These are phyloP conservation scores for Muraenolepis orangiensis DNA, from an alignment of 2,797 vertebrate genomes.

Conservation along the genomic window DNA sequence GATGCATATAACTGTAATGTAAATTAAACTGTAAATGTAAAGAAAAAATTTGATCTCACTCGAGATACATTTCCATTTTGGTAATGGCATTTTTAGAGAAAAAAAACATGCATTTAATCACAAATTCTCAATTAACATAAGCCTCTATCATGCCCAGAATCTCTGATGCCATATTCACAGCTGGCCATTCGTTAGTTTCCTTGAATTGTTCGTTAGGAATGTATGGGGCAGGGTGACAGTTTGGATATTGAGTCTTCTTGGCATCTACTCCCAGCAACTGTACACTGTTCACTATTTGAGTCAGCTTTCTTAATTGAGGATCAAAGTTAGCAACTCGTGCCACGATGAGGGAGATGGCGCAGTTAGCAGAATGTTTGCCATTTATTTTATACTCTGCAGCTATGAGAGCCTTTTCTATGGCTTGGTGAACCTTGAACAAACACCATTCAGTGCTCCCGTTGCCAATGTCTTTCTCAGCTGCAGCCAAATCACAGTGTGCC, in stretches of 20 bases:
- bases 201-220: conserved; percentile 74
- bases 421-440: conserved; percentile 79
- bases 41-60: neutral
- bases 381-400: conserved; percentile 63
- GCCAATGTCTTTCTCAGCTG: conserved; percentile 61
- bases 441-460: conserved; percentile 74
- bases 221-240: conserved; percentile 58
- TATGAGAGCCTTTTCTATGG: conserved; percentile 76
- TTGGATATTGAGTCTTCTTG: conserved; percentile 80
- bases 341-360: conserved; percentile 58
- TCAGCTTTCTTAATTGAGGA: conserved; percentile 50
- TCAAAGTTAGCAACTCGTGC: conserved; percentile 48
- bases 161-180: conserved; percentile 55
- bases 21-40: too few species aligned
- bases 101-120: too few species aligned
- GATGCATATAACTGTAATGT: too few species aligned
- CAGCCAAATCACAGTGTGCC: conserved; percentile 74
- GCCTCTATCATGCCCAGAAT: conserved; percentile 60
- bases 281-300: conserved; percentile 53
- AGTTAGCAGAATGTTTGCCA: conserved; percentile 37
- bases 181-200: conserved; percentile 47
- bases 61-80: neutral
- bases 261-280: conserved; percentile 64
- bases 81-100: neutral
- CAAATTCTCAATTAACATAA: conserved; percentile 60